phyloP scores from a whole-genome alignment of 2,797 vertebrate genomes.

The Paguma larvata region DNA sequence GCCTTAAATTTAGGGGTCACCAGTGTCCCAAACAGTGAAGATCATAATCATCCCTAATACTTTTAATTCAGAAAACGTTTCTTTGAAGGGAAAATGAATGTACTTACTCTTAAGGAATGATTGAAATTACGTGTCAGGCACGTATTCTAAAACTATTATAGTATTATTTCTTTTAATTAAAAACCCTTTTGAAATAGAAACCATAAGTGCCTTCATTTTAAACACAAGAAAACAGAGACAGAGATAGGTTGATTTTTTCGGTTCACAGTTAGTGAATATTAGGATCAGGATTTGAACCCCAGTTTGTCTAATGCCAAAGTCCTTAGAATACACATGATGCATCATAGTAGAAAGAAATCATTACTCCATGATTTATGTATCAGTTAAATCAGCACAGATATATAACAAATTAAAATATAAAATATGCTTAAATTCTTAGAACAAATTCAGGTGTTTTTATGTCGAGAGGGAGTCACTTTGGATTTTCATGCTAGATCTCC shows the following conservation, averaged over 20 bases:
- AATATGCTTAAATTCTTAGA: neutral
- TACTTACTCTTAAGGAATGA: too few species aligned
- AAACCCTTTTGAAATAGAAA: neutral
- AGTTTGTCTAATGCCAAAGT: neutral
- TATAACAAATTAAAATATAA: neutral
- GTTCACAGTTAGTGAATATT: neutral
- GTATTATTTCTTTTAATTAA: neutral
- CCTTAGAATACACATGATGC: neutral
- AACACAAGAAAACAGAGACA: neutral
- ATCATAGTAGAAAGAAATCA: neutral
- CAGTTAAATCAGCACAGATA: neutral
- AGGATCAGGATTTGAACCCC: neutral
- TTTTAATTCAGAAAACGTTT: neutral
- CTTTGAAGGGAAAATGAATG: too few species aligned
- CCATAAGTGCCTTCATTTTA: neutral
- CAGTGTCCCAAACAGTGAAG: neutral
- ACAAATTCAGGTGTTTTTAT: neutral
- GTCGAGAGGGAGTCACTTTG: neutral
- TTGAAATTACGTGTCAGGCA: neutral
- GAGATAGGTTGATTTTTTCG: neutral
- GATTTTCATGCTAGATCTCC: neutral
- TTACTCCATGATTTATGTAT: neutral
- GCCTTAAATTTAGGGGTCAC: neutral
- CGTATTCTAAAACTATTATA: neutral
- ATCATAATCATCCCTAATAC: neutral